A percentile compares a stretch with the other conserved stretches of the same genome.
Evolutionary conservation across 2,888 invertebrate species (phyloP).

Genomic region (Harmothoe impar): DNA sequence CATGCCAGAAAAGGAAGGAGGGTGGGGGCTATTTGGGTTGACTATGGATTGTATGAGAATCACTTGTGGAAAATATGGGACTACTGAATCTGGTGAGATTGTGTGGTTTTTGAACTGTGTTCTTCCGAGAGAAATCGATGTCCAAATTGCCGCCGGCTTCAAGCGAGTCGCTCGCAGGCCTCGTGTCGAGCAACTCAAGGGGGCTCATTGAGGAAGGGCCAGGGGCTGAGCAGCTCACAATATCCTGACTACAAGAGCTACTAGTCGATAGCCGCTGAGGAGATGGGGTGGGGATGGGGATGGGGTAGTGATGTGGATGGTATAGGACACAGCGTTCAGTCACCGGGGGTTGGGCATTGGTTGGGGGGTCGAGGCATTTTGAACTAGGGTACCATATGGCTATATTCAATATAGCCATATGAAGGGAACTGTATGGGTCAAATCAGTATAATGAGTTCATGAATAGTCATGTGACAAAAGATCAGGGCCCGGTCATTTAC

Average conservation of each 20-base stretch:
- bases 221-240: slow-evolving; percentile 30
- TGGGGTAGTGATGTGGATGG: background rate
- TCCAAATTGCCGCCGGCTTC: slow-evolving; percentile 33
- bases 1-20: too few relatives aligned
- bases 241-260: slow-evolving; percentile 24
- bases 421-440: too few relatives aligned
- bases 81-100: slow-evolving; percentile 28
- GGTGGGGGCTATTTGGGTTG: too few relatives aligned
- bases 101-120: slow-evolving; percentile 34
- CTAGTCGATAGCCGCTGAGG: slow-evolving; percentile 17
- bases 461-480: too few relatives aligned
- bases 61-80: slow-evolving; percentile 19
- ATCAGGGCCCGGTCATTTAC: too few relatives aligned
- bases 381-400: background rate
- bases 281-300: background rate
- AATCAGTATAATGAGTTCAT: too few relatives aligned
- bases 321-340: background rate
- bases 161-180: background rate
- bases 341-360: background rate
- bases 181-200: slow-evolving; percentile 23
- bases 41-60: slow-evolving; percentile 8
- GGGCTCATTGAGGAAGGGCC: slow-evolving; percentile 31
- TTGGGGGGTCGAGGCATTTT: background rate
- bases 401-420: too few relatives aligned
- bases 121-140: slow-evolving; percentile 31